These are phyloP conservation scores for Epinotia brunnichana DNA, from an alignment of 2,888 invertebrate genomes.

Conservation along the genomic window DNA sequence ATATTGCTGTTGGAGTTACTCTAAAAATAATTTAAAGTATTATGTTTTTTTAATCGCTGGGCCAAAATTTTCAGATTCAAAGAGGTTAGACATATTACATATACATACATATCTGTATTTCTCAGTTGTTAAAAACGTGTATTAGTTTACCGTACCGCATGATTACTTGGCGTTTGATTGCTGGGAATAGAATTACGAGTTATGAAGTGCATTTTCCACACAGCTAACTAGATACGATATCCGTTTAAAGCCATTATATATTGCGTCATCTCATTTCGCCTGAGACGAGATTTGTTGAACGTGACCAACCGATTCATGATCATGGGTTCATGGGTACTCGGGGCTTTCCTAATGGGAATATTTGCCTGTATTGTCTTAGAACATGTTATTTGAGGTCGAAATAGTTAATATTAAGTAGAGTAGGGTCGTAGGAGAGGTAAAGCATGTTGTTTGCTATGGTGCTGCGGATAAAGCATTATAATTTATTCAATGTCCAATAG, in stretches of 20 bases:
- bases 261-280: conserved; percentile 24
- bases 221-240: conserved; percentile 34
- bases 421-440: neutral
- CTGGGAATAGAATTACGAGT: conserved; percentile 6
- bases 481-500: conserved; percentile 43
- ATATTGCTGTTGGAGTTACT: neutral
- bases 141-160: conserved; percentile 9
- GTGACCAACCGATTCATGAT: neutral
- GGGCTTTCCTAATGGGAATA: neutral
- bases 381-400: neutral
- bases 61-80: neutral
- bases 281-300: neutral
- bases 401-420: neutral
- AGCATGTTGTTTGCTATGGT: conserved; percentile 1
- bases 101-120: too few relatives aligned
- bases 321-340: neutral
- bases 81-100: neutral
- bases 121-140: neutral
- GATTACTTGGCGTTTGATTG: neutral
- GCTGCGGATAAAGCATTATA: conserved; percentile 29
- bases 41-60: too few relatives aligned
- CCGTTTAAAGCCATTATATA: conserved; percentile 30
- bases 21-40: neutral
- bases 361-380: conserved; percentile 3
- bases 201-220: conserved; percentile 21